These are phyloP conservation scores for Macquaria australasica DNA, from an alignment of 2,113 vertebrate genomes.

Conservation along the genomic window DNA sequence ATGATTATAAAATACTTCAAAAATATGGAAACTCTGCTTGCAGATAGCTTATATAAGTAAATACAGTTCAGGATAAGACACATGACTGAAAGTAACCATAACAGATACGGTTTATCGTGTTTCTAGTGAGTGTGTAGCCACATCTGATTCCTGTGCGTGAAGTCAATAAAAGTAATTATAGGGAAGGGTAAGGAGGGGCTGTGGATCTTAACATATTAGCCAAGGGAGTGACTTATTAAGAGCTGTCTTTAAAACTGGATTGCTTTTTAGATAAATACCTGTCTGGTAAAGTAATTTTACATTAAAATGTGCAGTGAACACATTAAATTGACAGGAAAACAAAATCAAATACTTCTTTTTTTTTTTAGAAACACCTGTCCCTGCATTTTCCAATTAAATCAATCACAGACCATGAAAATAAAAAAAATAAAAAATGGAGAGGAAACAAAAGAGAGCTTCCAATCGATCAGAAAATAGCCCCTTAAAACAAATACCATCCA, in stretches of 20 bases:
- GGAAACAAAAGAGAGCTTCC: constrained; percentile 18
- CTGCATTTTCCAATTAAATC: constrained; percentile 11
- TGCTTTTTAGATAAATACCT: background rate
- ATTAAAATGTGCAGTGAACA: background rate
- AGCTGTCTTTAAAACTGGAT: background rate
- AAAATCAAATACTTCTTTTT: background rate
- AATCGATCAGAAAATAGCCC: constrained; percentile 34
- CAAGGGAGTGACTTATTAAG: background rate
- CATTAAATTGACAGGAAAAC: background rate
- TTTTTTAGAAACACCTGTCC: background rate
- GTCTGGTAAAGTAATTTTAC: background rate
- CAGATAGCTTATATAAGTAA: background rate
- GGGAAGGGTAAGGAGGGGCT: too few species aligned
- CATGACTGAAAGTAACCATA: background rate
- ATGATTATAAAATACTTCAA: background rate
- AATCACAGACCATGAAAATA: background rate
- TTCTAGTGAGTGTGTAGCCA: background rate
- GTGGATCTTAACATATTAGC: background rate
- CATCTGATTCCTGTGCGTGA: too few species aligned
- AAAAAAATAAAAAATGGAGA: background rate
- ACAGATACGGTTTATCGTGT: background rate
- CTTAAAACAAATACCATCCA: constrained; percentile 17
- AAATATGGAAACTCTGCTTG: background rate
- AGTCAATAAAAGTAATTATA: constrained; percentile 3
- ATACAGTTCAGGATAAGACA: background rate